Percentiles rank a stretch among this genome's conserved stretches.
These are phyloP conservation scores for Falco novaeseelandiae DNA, from an alignment of 2,797 vertebrate genomes.

Conservation along the genomic window DNA sequence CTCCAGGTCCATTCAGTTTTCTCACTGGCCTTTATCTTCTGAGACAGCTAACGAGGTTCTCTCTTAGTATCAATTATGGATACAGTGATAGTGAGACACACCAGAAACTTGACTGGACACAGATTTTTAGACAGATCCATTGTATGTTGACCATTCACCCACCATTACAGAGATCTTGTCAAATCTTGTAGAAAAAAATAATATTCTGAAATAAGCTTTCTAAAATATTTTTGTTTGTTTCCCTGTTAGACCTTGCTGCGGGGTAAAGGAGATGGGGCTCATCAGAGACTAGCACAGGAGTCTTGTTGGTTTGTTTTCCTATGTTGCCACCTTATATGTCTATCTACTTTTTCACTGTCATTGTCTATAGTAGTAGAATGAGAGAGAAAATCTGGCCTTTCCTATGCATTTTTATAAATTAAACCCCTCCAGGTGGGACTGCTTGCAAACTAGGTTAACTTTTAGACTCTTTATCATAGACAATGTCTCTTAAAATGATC, in stretches of 20 bases:
- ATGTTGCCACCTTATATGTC: background rate
- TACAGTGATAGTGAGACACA: background rate
- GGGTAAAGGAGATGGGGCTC: background rate
- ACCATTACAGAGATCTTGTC: background rate
- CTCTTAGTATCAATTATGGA: background rate
- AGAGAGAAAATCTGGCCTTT: background rate
- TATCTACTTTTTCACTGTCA: background rate
- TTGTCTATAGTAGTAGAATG: background rate
- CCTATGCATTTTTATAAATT: background rate
- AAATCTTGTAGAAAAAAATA: background rate
- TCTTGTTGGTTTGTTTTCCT: background rate
- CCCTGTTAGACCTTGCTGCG: background rate
- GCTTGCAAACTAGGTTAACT: background rate
- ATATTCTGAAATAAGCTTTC: background rate
- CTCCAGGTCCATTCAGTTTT: background rate
- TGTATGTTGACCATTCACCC: background rate
- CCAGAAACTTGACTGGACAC: background rate
- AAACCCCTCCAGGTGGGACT: background rate
- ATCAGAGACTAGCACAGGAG: background rate
- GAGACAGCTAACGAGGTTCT: background rate
- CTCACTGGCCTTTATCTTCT: background rate
- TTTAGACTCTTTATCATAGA: background rate
- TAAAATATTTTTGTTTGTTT: background rate
- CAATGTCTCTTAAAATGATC: background rate
- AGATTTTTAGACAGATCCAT: background rate